Conservation (phyloP, 2,888 invertebrate species). For the Empis stercorea region DNA sequence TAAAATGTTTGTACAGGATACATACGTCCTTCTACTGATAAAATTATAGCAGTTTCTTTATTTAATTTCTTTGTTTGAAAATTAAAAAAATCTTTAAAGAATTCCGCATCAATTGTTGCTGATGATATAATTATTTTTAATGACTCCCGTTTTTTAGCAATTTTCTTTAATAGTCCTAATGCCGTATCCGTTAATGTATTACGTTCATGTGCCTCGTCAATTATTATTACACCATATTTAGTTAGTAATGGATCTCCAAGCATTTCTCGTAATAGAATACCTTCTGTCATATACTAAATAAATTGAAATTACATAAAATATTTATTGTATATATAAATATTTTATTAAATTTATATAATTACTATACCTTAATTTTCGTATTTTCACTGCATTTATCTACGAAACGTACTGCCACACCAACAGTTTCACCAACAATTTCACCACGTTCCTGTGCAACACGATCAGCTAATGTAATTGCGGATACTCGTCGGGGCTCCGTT, state of each 20-base stretch:
- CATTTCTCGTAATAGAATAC: constrained; percentile 86
- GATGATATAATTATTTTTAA: constrained; percentile 82
- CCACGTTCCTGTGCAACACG: constrained; percentile 83
- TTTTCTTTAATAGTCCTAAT: constrained; percentile 87
- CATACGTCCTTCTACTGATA: constrained; percentile 79
- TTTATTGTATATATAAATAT: background rate
- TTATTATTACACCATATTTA: constrained; percentile 73
- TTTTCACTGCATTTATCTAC: constrained; percentile 47
- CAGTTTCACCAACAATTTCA: constrained; percentile 55
- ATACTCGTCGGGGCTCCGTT: constrained; percentile 85
- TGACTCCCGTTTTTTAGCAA: constrained; percentile 67
- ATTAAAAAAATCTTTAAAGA: constrained; percentile 68
- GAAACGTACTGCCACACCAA: constrained; percentile 81
- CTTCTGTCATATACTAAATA: constrained; percentile 87
- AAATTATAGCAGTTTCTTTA: constrained; percentile 60
- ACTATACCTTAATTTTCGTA: constrained; percentile 59
- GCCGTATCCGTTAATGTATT: constrained; percentile 86
- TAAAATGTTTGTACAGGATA: constrained; percentile 82
- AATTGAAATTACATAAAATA: constrained; percentile 3
- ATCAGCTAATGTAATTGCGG: constrained; percentile 74
- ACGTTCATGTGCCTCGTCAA: constrained; percentile 95
- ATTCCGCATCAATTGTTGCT: constrained; percentile 89
- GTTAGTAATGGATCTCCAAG: constrained; percentile 86
- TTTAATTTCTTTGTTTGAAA: constrained; percentile 32
- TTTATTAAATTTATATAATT: background rate